Evolutionary conservation across 1,140 invertebrate species (phyloP), one percentile per base, ranked within the genome.

Genomic region (Cherax destructor): DNA sequence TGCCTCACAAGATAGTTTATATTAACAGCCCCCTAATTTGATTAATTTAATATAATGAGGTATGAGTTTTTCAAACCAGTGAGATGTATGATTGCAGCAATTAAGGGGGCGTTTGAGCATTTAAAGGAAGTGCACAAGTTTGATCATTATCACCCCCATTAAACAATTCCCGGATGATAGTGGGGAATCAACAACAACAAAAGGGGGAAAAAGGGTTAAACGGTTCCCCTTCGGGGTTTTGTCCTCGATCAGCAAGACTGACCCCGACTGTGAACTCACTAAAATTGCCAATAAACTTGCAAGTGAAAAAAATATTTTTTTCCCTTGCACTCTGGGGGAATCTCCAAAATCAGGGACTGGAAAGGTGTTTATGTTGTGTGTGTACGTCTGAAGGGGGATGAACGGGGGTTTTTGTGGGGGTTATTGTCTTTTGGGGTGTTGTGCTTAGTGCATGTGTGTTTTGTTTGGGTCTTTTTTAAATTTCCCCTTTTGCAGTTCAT

Each of bases 11-110:
- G 79, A 81, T 59, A 59, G 72, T 76, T 86, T 86, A 86, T 86
- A 78, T 86, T 56, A 76, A 52, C 49, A n/a, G 85, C 61, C 50
- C 52, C 56, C 65, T 86, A 59, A 21, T 78, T 47, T 52, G 74
- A 86, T 86, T 86, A 86, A 86, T 86, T 78, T 61, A 41, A 47
- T 52, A 49, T 86, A 86, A 86, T 86, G 50, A 86, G 85, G 50
- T 52, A 59, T 72, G 41, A 49, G 74, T 61, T 86, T 52, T 69
- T 69, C 59, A 41, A 18, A 30, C 50, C 74, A 86, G 85, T 78
- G 50, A 86, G 85, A 86, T 59, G 74, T 76, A 77, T 59, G 74
- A 59, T 77, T 59, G 47, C 85, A 47, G 52, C 21, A 16, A 59
- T 59, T 52, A 81, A 47, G 24, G 56, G 24, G 21, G 79, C 30